Percentiles rank a stretch among this genome's conserved stretches.
Conservation (phyloP, 1,140 invertebrate genomes). For the Dermatophagoides farinae region DNA sequence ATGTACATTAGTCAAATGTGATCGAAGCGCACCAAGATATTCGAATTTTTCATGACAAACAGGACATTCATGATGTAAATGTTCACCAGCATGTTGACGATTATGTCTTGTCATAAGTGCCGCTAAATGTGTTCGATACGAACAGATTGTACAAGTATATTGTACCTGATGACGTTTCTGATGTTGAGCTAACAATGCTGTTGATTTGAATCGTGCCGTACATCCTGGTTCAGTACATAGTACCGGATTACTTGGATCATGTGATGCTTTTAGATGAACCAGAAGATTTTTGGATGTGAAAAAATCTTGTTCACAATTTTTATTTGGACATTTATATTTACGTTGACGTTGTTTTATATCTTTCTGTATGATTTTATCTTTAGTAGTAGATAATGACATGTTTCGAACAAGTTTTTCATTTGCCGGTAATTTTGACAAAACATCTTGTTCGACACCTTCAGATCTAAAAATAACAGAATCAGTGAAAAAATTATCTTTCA, state of each 20-base stretch:
- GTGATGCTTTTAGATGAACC: constrained; percentile 7
- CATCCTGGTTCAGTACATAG: neutral
- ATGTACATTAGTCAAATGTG: neutral
- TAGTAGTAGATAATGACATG: neutral
- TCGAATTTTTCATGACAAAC: constrained; percentile 7
- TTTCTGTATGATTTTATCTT: constrained; percentile 1
- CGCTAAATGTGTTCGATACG: constrained; percentile 3
- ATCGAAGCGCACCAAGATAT: neutral
- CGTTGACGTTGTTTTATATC: constrained; percentile 6
- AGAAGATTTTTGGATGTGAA: constrained; percentile 8
- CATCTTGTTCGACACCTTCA: neutral
- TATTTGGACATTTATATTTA: constrained; percentile 8
- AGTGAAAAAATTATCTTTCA: neutral
- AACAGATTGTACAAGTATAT: constrained; percentile 1
- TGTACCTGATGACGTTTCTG: constrained; percentile 4
- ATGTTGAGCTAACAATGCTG: constrained; percentile 1
- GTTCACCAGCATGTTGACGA: constrained; percentile 1
- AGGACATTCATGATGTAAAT: constrained; percentile 1
- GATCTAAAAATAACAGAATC: constrained; percentile 2
- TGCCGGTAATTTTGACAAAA: neutral
- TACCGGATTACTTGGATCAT: constrained; percentile 1
- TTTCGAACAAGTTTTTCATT: neutral
- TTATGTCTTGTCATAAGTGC: neutral
- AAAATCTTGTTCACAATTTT: constrained; percentile 5
- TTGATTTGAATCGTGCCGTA: neutral